These are phyloP conservation scores for Punctoribates punctum DNA, from an alignment of 2,888 invertebrate genomes.

Conservation along the genomic window DNA sequence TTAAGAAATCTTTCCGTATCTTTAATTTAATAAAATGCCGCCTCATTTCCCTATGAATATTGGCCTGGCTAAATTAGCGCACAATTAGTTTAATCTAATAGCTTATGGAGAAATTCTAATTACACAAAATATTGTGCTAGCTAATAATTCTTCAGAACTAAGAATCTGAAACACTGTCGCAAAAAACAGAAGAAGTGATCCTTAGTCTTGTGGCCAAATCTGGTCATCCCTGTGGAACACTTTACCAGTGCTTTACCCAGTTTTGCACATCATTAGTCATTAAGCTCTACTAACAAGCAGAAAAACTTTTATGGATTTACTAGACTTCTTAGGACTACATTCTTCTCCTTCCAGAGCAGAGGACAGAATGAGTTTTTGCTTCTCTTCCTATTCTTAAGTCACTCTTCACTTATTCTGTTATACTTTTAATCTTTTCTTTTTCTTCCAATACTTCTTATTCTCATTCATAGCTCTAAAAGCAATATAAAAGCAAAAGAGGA, in stretches of 20 bases:
- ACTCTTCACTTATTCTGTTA: conserved; percentile 16
- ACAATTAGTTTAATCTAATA: no score
- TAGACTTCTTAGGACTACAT: not conserved
- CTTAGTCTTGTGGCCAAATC: no score
- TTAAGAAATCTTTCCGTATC: no score
- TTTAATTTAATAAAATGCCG: no score
- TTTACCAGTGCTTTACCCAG: not conserved
- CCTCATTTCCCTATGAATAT: no score
- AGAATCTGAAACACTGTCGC: not conserved
- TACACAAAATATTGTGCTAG: no score
- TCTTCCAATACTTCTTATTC: not conserved
- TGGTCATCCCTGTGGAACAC: no score
- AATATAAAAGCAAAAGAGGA: not conserved
- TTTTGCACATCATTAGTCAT: conserved; percentile 24
- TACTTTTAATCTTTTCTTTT: not conserved
- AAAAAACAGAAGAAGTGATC: not conserved
- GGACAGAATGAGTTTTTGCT: not conserved
- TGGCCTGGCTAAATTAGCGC: no score
- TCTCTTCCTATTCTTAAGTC: not conserved
- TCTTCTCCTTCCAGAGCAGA: no score
- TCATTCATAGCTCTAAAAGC: not conserved
- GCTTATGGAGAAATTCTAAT: no score
- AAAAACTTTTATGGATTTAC: conserved; percentile 20
- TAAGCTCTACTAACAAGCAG: conserved; percentile 22
- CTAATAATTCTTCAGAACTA: no score